Base-by-base conservation (phyloP, 2,797 vertebrate genomes). In the Helostoma temminkii region DNA sequence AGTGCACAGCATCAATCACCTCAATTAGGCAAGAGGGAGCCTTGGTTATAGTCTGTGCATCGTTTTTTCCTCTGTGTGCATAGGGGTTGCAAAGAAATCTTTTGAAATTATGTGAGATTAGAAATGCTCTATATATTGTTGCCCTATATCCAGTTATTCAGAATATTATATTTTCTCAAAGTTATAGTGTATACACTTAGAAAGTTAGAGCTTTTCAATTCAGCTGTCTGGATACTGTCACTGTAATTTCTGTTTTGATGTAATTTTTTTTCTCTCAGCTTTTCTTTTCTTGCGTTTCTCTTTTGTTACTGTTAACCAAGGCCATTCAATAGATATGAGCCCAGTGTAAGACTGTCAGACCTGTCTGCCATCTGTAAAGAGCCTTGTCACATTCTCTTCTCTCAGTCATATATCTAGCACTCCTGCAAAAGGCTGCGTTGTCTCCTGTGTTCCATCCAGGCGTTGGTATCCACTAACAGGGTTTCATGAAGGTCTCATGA, bases 1-100 rank as follows among this genome's bases (percentile, higher is more conserved):
- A 55, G 66, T 63, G 76, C 76, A 24, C 71, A 42, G 45, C 85
- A 91, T 91, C 91, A 87, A 84, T 92, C 89, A 85, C 74, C 76
- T 83, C 85, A 88, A 89, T 89, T 89, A 89, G 82, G 71, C 74
- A 69, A 75, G 43, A 68, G 82, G 81, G 86, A 78, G 78, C 60
- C 50, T 19, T 16, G 15, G 59, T 60, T 55, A 42, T 46, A 66
- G 76, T 32, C 56, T 76, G 57, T 30, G 43, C 71, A 74, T 87
- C 66, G 63, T 61, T 76, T 80, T 63, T 70, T 64, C 64, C 49
- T 78, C 41, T 34, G 48, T 36, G 66, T 74, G 71, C 19, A 22
- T 3, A 3, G 4, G 22, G 34, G 30, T 57, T 30, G 63, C 55
- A 61, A 36, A 56, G 21, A 52, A 26, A 68, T 60, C 6, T 28